Percentiles rank a stretch among this genome's conserved stretches.
Conservation (phyloP, 92 coral and sea anemone species). For the Epizoanthus scotinus region DNA sequence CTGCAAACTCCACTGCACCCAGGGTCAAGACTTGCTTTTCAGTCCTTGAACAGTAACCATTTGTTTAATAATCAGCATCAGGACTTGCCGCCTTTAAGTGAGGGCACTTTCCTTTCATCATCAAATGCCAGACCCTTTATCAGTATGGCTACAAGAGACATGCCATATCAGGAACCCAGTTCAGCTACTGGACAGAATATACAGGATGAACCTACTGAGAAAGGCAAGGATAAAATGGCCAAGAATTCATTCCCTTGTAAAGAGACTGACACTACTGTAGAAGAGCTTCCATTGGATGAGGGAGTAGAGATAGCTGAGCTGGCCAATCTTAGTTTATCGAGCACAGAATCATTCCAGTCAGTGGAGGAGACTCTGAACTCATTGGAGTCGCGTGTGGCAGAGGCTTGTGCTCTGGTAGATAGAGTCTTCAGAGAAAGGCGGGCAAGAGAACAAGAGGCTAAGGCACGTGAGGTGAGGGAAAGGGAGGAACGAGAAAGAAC, state of each 20-base stretch:
- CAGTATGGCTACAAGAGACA: neutral
- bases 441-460: neutral
- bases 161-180: neutral
- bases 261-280: neutral
- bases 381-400: neutral
- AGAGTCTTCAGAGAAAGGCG: slow-evolving; percentile 4
- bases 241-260: slow-evolving; percentile 1
- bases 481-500: neutral
- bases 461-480: neutral
- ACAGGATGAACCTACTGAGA: neutral
- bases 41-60: too few relatives aligned
- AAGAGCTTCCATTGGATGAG: neutral
- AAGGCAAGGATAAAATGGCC: neutral
- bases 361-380: neutral
- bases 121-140: neutral
- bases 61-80: too few relatives aligned
- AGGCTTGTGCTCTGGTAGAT: neutral
- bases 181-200: too few relatives aligned
- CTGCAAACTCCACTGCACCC: too few relatives aligned
- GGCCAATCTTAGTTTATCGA: neutral
- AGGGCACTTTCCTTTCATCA: neutral
- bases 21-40: too few relatives aligned
- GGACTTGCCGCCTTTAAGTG: too few relatives aligned
- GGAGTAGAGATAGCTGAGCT: neutral
- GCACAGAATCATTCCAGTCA: slow-evolving; percentile 16